A percentile compares a stretch with the other conserved stretches of the same genome.
phyloP scores from a whole-genome alignment of 2,797 vertebrate genomes.

The Scolopax rusticola region DNA sequence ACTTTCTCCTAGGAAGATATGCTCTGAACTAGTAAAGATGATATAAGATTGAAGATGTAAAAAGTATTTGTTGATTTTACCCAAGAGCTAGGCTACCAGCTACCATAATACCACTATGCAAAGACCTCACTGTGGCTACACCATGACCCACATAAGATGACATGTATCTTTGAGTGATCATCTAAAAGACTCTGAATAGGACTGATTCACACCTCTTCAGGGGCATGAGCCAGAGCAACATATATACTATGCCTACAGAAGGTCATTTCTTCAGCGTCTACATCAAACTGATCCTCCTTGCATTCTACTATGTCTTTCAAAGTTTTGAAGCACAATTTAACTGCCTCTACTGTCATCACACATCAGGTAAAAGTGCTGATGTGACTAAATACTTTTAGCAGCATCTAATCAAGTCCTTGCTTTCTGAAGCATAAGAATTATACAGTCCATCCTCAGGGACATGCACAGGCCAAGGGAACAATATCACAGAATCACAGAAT shows the following conservation, averaged over 20 bases:
- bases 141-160: neutral
- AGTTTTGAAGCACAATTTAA: neutral
- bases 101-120: neutral
- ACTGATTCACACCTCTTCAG: neutral
- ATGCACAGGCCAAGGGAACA: neutral
- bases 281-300: neutral
- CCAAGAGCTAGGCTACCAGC: neutral
- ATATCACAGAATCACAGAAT: neutral
- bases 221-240: neutral
- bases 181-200: neutral
- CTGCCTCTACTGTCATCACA: neutral
- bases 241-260: neutral
- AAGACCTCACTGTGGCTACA: neutral
- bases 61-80: neutral
- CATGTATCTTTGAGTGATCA: neutral
- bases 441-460: neutral
- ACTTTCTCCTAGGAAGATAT: neutral
- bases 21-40: neutral
- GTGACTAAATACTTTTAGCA: neutral
- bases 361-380: neutral
- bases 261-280: neutral
- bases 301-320: neutral
- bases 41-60: neutral
- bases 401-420: neutral
- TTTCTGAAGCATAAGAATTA: neutral